Evolutionary conservation across 2,888 invertebrate genomes (phyloP).

Genomic region (Nomada flava): DNA sequence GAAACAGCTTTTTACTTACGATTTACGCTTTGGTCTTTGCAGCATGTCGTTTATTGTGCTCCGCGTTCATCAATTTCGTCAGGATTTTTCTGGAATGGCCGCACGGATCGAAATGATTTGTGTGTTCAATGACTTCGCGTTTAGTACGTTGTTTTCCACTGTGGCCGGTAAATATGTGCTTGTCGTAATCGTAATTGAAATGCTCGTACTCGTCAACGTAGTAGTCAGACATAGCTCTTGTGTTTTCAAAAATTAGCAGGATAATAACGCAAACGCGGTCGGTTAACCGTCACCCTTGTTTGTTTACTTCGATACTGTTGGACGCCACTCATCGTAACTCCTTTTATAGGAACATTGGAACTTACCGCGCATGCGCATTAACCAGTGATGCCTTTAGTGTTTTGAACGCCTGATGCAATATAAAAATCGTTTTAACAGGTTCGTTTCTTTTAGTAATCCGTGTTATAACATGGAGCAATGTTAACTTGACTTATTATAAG

Average conservation of each 20-base stretch:
- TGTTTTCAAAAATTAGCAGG: conserved; percentile 21
- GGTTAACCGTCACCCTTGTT: neutral
- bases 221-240: conserved; percentile 89
- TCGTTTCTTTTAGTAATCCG: neutral
- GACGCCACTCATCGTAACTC: conserved; percentile 32
- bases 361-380: conserved; percentile 65
- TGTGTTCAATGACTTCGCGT: conserved; percentile 94
- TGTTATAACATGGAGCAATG: neutral
- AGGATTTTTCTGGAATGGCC: conserved; percentile 97
- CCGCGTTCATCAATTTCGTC: conserved; percentile 93
- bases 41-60: conserved; percentile 90
- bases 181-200: conserved; percentile 97
- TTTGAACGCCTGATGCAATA: conserved; percentile 29
- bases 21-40: conserved; percentile 80
- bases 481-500: neutral
- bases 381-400: conserved; percentile 28
- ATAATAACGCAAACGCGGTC: conserved; percentile 11
- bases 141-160: conserved; percentile 96
- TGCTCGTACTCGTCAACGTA: conserved; percentile 97
- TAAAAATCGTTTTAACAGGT: neutral
- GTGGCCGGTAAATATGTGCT: conserved; percentile 93
- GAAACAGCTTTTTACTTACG: conserved; percentile 32
- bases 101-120: conserved; percentile 95
- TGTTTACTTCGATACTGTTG: conserved; percentile 39
- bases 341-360: conserved; percentile 70